Evolutionary conservation across 1,140 invertebrate species (phyloP), one percentile per base, ranked within the genome.

Genomic region (Cylas formicarius): DNA sequence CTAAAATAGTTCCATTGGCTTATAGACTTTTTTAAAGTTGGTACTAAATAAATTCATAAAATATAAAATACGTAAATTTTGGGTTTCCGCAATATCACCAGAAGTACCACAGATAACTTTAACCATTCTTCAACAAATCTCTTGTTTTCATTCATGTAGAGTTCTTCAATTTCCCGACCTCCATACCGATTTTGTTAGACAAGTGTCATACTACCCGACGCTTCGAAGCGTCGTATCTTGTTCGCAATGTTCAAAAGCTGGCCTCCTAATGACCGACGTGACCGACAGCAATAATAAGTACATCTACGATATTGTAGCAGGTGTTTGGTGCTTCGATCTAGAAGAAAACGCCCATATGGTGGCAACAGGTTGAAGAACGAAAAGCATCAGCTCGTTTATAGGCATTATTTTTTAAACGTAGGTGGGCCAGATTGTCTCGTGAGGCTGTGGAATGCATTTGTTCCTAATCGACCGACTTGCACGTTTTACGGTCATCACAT

Each of bases 361-460:
- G 20, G 76, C 74, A 31, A 84, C 84, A 3, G 86, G 44, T 46
- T n/a, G n/a, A n/a, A n/a, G n/a, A n/a, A n/a, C n/a, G n/a, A n/a
- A n/a, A n/a, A n/a, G n/a, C n/a, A n/a, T n/a, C n/a, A n/a, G n/a
- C n/a, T n/a, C n/a, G n/a, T n/a, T n/a, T n/a, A n/a, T n/a, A n/a
- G n/a, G n/a, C n/a, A n/a, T n/a, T n/a, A n/a, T n/a, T n/a, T n/a
- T n/a, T n/a, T n/a, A n/a, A n/a, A n/a, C n/a, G n/a, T 37, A 46
- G 44, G 85, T 4, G 80, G 84, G 27, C 72, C 76, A 1, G 84
- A 88, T 61, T 80, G 78, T 54, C 58, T 75, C 27, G 72, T 88
- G 1, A 72, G 81, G 8, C 58, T 86, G 13, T 90, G 85, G 85
- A 83, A 83, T 61, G 73, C 81, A 1, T 86, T 84, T 61, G 75